phyloP scores from a whole-genome alignment of 2,113 vertebrate species.

The Gulo gulo region DNA sequence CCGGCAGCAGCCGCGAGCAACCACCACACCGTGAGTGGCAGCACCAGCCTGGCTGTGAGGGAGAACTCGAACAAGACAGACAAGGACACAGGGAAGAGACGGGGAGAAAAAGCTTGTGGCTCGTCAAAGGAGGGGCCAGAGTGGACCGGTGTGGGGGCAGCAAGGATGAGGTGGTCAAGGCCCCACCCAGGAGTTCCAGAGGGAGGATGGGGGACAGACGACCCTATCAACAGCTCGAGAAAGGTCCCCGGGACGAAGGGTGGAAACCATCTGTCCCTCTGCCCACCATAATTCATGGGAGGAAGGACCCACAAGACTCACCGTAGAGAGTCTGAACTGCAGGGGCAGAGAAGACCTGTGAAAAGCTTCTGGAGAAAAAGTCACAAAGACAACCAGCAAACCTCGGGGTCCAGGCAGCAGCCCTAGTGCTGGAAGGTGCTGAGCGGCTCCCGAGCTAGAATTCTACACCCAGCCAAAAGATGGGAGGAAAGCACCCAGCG shows the following conservation, averaged over 20 bases:
- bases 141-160: not conserved
- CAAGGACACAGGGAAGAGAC: not conserved
- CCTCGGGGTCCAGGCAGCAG: not conserved
- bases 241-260: not conserved
- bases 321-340: not conserved
- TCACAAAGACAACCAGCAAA: not conserved
- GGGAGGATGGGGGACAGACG: not conserved
- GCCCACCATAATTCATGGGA: not conserved
- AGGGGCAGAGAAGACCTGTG: not conserved
- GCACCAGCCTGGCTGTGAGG: not conserved
- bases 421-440: not conserved
- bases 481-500: not conserved
- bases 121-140: not conserved
- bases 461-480: not conserved
- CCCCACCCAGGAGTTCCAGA: not conserved
- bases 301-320: not conserved
- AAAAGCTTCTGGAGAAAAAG: not conserved
- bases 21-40: fast-evolving
- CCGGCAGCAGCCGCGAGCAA: not conserved
- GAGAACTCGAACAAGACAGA: not conserved
- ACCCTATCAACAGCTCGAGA: not conserved
- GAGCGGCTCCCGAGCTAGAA: not conserved
- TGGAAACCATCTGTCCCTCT: not conserved
- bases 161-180: no score
- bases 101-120: not conserved